Evolutionary conservation across 64 coral and sea anemone genomes (phyloP), one percentile per base, ranked within the genome.

Genomic region (Stichodactyla mertensii): DNA sequence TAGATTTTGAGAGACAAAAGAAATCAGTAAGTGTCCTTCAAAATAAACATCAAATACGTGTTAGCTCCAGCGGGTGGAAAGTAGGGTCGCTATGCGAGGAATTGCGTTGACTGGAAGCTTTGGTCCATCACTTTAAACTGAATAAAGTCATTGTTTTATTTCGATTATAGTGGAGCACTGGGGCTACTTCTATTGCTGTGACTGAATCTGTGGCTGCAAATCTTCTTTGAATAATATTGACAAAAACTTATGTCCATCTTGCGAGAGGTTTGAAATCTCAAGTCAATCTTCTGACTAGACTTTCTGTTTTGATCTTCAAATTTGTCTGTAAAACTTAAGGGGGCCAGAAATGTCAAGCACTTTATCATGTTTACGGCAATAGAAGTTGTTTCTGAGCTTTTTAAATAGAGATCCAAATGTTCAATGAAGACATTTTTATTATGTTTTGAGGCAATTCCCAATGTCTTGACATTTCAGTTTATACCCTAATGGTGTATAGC

Each of bases 1-100:
- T 74, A 74, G 24, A 31, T 74, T 74, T 74, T 74, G 5, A 69
- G 12, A 74, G 69, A 74, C 69, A 74, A 74, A 74, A 74, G 69
- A 74, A 10, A 27, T 74, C 69, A 74, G 69, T 74, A 74, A 74
- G 69, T 28, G 69, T 74, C 69, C 23, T 74, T 74, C 1, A 74
- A 74, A 74, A 74, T 74, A 74, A 31, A 27, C 69, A 31, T 31
- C 24, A 22, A 74, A 31, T 74, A 27, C 27, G 24, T 74, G 12
- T 74, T 74, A 10, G 69, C 8, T 74, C 0, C 24, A 27, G 24
- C 26, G 26, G 19, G 69, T 31, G 28, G 9, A 74, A 58, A 58
- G 56, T 58, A 15, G 56, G 56, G 56, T 58, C 69, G 10, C 69
- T 31, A 12, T 74, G 23, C 26, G 64, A 69, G n/a, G 64, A 69